Evolutionary conservation across 1,140 invertebrate species (phyloP), one percentile per base, ranked within the genome.

Genomic region (Pogonomyrmex californicus): DNA sequence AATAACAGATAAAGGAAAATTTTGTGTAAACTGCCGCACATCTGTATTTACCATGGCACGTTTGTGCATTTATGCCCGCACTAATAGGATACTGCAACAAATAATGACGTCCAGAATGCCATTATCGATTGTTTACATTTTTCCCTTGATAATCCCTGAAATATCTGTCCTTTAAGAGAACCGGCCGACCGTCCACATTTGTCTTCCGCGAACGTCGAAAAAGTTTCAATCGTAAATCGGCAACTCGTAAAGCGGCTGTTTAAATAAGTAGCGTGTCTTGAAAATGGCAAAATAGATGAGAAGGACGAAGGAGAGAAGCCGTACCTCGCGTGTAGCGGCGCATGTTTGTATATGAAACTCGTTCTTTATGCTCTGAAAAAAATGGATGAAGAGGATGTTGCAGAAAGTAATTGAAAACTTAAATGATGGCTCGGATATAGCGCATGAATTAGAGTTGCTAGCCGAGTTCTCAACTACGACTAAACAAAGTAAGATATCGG

Each of bases 41-140:
- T 90, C 77, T 86, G 88, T 87, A 85, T 90, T 90, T 90, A 65
- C 58, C 30, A 14, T 63, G 76, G 33, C 54, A 12, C 38, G 58
- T 62, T 62, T 54, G 63, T 36, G n/a, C 47, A 36, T 63, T 38
- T 36, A 23, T 70, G 3, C 6, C 36, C 60, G 17, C 51, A 33
- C 7, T 36, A 7, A 47, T 38, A 12, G 9, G 33, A 36, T 44
- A n/a, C 71, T 76, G 51, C 58, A 65, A 77, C 63, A 51, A 73
- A 62, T 71, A 79, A 86, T 73, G 87, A 47, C 68, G 54, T 33
- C 71, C 47, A 71, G 76, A 70, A 54, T 23, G 62, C 30, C 66
- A 86, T 88, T 86, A 91, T 91, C 90, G 86, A 88, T 87, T 87
- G 73, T 86, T 87, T 86, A 60, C 63, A 44, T 66, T 86, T 70